Conservation (phyloP, 2,797 vertebrate species). For the Microtus obscurus region DNA sequence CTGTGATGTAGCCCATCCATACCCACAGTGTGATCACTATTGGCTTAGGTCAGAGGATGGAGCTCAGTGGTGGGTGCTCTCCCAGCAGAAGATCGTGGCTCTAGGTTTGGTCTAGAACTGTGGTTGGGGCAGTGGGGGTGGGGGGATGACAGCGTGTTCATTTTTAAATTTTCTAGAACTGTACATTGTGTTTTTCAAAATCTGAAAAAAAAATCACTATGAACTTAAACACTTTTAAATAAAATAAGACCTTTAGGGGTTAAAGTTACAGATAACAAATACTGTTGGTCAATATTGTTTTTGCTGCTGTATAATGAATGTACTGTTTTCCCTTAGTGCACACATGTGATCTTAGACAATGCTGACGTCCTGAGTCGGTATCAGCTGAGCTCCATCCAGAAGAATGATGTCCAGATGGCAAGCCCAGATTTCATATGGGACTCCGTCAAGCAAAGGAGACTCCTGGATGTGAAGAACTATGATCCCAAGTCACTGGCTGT, state of each 20-base stretch:
- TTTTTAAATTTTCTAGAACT: slow-evolving; percentile 28
- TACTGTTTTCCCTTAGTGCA: slow-evolving; percentile 88
- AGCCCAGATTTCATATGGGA: slow-evolving; percentile 88
- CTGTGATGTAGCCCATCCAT: background rate
- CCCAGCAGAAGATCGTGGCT: background rate
- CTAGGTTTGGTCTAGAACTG: background rate
- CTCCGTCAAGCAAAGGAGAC: slow-evolving; percentile 87
- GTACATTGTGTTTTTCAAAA: slow-evolving; percentile 49
- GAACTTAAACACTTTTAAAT: background rate
- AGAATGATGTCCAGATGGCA: slow-evolving; percentile 88
- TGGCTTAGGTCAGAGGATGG: background rate
- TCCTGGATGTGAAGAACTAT: slow-evolving; percentile 86
- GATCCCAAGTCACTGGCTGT: slow-evolving; percentile 65
- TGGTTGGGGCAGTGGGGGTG: background rate
- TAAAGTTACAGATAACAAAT: slow-evolving; percentile 21
- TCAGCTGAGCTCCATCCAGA: slow-evolving; percentile 87
- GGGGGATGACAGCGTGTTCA: background rate
- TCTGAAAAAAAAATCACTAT: slow-evolving; percentile 21
- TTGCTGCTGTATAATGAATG: background rate
- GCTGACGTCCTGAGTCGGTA: slow-evolving; percentile 86
- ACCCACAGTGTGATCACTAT: background rate
- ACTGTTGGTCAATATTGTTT: slow-evolving; percentile 6
- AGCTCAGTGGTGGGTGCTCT: background rate
- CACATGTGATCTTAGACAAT: slow-evolving; percentile 88
- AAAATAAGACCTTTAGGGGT: background rate